Percentiles rank a stretch among this genome's conserved stretches.
Evolutionary conservation across 2,888 invertebrate species (phyloP).

Genomic region (Drosophila peninsularis): DNA sequence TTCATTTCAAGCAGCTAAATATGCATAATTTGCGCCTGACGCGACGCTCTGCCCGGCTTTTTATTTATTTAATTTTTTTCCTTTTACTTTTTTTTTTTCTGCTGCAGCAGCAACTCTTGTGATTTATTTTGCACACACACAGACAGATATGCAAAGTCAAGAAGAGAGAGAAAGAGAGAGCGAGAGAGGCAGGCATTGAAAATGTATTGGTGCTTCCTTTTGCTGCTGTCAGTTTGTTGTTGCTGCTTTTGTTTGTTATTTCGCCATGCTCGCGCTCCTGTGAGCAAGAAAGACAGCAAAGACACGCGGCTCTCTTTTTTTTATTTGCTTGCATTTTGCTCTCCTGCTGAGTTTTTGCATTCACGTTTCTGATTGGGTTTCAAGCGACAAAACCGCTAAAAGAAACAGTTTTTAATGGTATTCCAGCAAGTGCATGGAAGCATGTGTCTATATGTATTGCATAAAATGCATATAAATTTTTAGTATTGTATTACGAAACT

Average conservation of each 20-base stretch:
- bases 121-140: constrained; percentile 59
- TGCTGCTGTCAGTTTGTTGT: constrained; percentile 41
- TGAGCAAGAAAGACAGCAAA: constrained; percentile 12
- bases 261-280: constrained; percentile 42
- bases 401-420: constrained; percentile 2
- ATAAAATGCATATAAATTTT: no score
- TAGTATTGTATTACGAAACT: constrained; percentile 9
- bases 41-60: constrained; percentile 46
- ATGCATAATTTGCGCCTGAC: constrained; percentile 50
- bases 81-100: constrained; percentile 32
- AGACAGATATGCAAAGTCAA: neutral
- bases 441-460: neutral
- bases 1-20: constrained; percentile 41
- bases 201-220: constrained; percentile 49
- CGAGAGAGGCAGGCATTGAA: constrained; percentile 15
- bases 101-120: constrained; percentile 46
- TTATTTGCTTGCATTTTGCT: constrained; percentile 34
- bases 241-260: constrained; percentile 54
- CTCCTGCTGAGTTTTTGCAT: constrained; percentile 64
- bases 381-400: constrained; percentile 1
- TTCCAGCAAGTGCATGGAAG: constrained; percentile 7
- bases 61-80: constrained; percentile 54
- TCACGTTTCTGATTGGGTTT: constrained; percentile 27
- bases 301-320: constrained; percentile 23
- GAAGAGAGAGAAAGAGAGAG: neutral